Evolutionary conservation across 2,113 vertebrate species (phyloP).

Genomic region (Chionomys nivalis): DNA sequence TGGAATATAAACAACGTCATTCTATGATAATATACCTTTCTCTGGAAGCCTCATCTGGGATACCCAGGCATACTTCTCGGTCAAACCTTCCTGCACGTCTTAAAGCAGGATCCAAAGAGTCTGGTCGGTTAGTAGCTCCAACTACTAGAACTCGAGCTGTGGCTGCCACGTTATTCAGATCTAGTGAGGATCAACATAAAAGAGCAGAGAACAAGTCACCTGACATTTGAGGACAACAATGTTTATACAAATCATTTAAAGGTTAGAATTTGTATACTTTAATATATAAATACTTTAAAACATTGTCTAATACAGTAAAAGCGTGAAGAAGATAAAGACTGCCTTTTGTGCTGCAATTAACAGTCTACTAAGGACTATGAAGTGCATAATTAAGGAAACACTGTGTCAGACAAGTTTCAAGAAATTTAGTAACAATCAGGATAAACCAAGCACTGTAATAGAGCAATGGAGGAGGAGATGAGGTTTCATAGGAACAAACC

Average conservation of each 20-base stretch:
- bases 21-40: constrained; percentile 86
- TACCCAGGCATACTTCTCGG: constrained; percentile 96
- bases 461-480: background rate
- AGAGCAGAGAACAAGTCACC: background rate
- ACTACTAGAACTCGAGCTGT: constrained; percentile 93
- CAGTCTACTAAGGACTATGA: background rate
- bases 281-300: background rate
- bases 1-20: background rate
- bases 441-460: background rate
- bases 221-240: background rate
- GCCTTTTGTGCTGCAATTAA: background rate
- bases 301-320: background rate
- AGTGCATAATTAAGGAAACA: background rate
- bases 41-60: constrained; percentile 94
- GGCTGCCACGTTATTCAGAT: constrained; percentile 89
- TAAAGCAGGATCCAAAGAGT: constrained; percentile 95
- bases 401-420: background rate
- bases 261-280: background rate
- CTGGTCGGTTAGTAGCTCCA: constrained; percentile 97
- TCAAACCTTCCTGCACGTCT: constrained; percentile 97
- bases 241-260: background rate
- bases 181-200: constrained; percentile 82
- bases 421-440: background rate
- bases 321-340: background rate
- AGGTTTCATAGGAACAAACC: background rate